Evolutionary conservation across 2,888 invertebrate species (phyloP).

Genomic region (Andrena praecox): DNA sequence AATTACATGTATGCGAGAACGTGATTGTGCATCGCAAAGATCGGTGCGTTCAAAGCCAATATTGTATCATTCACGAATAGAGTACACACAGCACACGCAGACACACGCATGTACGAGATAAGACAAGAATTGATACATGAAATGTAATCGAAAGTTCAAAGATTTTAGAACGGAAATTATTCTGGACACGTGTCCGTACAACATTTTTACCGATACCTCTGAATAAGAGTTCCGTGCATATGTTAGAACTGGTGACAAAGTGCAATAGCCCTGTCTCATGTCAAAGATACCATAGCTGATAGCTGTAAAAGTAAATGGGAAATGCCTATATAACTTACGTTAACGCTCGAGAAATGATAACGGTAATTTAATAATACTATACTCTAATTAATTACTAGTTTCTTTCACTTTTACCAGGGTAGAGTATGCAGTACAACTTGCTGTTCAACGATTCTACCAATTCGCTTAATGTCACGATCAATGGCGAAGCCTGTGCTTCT

Average conservation of each 20-base stretch:
- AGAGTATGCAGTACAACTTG: conserved; percentile 41
- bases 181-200: conserved; percentile 54
- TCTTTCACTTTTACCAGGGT: conserved; percentile 54
- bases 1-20: conserved; percentile 48
- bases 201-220: conserved; percentile 48
- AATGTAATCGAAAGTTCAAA: conserved; percentile 34
- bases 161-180: conserved; percentile 37
- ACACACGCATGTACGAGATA: conserved; percentile 20
- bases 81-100: conserved; percentile 7
- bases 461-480: conserved; percentile 49
- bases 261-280: conserved; percentile 64
- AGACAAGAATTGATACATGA: conserved; percentile 29
- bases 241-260: conserved; percentile 56
- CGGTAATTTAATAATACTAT: conserved; percentile 53
- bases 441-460: conserved; percentile 49
- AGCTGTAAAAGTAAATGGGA: conserved; percentile 52
- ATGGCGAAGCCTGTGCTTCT: conserved; percentile 60
- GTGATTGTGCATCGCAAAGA: conserved; percentile 42
- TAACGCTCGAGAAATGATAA: conserved; percentile 48
- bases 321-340: conserved; percentile 59
- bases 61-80: conserved; percentile 40
- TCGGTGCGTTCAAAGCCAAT: conserved; percentile 38
- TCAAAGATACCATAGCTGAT: conserved; percentile 61
- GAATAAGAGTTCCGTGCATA: conserved; percentile 55
- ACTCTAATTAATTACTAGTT: conserved; percentile 50